phyloP scores from a whole-genome alignment of 2,113 vertebrate genomes.

The Stegostoma tigrinum region DNA sequence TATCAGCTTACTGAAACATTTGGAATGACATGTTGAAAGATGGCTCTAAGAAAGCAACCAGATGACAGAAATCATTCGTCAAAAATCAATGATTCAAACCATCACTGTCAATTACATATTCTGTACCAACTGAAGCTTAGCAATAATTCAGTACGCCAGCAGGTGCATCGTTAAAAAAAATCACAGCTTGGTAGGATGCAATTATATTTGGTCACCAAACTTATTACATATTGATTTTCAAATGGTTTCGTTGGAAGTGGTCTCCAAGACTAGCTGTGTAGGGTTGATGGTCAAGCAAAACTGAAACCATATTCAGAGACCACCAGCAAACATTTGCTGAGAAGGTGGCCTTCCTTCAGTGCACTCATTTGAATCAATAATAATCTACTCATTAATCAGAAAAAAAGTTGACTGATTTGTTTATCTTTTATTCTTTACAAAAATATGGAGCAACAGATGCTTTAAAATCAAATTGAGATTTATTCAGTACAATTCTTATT shows the following conservation, averaged over 20 bases:
- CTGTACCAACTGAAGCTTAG: neutral
- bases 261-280: neutral
- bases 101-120: neutral
- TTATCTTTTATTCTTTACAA: neutral
- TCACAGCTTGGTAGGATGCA: neutral
- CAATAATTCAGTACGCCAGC: neutral
- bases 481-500: neutral
- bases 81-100: neutral
- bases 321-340: neutral
- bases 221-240: neutral
- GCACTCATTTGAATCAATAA: neutral
- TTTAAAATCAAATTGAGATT: neutral
- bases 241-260: neutral
- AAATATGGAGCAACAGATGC: neutral
- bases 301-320: neutral
- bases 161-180: neutral
- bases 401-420: neutral
- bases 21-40: neutral
- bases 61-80: neutral
- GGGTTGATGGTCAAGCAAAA: neutral
- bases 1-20: neutral
- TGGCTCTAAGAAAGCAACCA: neutral
- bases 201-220: neutral
- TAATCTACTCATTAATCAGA: neutral
- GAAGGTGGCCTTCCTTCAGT: neutral